phyloP scores from a whole-genome alignment of 1,140 invertebrate species.

The Spodoptera frugiperda region DNA sequence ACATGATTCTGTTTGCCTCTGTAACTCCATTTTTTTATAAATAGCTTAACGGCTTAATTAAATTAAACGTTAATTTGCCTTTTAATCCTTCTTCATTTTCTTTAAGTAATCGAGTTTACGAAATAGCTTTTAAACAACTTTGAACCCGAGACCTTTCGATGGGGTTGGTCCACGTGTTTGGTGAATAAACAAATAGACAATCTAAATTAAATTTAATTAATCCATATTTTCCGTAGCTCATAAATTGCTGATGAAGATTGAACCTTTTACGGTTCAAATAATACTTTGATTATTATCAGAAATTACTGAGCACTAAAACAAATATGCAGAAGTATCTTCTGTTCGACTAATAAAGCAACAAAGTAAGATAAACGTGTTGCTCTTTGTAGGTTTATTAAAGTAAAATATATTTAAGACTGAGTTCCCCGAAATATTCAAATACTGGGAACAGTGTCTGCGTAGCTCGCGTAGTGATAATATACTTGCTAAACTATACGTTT shows the following conservation, averaged over 20 bases:
- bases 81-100: slow-evolving; percentile 46
- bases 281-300: neutral
- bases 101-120: slow-evolving; percentile 37
- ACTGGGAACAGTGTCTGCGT: neutral
- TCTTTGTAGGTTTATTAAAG: slow-evolving; percentile 6
- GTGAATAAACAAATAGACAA: slow-evolving; percentile 6
- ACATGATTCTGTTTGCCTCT: slow-evolving; percentile 27
- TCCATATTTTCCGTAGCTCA: neutral
- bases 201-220: neutral
- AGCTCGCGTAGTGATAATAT: slow-evolving; percentile 25
- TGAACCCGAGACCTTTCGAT: slow-evolving; percentile 32
- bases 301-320: neutral
- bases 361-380: neutral
- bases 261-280: neutral
- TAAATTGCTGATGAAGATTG: neutral
- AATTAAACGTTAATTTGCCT: slow-evolving; percentile 39
- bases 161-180: slow-evolving; percentile 5
- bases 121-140: slow-evolving; percentile 42
- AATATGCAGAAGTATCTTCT: neutral
- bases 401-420: slow-evolving; percentile 3
- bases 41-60: slow-evolving; percentile 22
- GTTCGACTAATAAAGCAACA: slow-evolving; percentile 1
- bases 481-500: slow-evolving; percentile 39
- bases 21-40: slow-evolving; percentile 33
- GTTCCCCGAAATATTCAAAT: slow-evolving; percentile 36